A percentile compares a stretch with the other conserved stretches of the same genome.
phyloP scores from a whole-genome alignment of 2,888 invertebrate species.

The Chelonus formosanus region DNA sequence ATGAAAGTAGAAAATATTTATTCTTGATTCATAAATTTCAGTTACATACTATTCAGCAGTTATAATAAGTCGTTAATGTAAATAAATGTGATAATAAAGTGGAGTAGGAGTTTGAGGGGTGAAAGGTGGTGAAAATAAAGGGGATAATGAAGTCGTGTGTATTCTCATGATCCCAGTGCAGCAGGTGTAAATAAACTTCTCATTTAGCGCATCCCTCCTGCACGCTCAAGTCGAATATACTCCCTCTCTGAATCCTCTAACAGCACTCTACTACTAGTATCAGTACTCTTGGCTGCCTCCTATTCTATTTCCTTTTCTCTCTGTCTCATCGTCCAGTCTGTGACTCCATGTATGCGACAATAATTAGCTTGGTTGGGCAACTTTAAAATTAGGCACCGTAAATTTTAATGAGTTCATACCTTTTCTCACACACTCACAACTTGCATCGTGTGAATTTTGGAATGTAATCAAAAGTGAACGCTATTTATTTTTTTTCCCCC shows the following conservation, averaged over 20 bases:
- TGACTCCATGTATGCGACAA: slow-evolving; percentile 37
- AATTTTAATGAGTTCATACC: slow-evolving; percentile 42
- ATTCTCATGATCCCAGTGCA: slow-evolving; percentile 32
- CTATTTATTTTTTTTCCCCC: too few species aligned
- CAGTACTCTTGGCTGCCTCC: neutral
- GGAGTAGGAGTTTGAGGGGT: neutral
- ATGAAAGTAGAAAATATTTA: too few species aligned
- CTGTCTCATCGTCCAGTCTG: slow-evolving; percentile 25
- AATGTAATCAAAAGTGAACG: slow-evolving; percentile 5
- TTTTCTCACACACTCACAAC: slow-evolving; percentile 2
- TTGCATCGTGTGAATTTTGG: neutral
- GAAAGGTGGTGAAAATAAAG: slow-evolving; percentile 17
- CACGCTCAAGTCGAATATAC: slow-evolving; percentile 11
- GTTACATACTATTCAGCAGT: neutral
- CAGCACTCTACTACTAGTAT: neutral
- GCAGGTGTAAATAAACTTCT: slow-evolving; percentile 43
- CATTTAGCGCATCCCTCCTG: slow-evolving; percentile 34
- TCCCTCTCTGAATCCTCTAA: slow-evolving; percentile 4
- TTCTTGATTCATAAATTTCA: neutral
- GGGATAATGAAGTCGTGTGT: slow-evolving; percentile 43
- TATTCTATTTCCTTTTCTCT: neutral
- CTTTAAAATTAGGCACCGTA: slow-evolving; percentile 47
- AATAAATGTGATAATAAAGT: slow-evolving; percentile 1
- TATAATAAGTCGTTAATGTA: too few species aligned
- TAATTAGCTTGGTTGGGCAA: slow-evolving; percentile 43